phyloP scores from a whole-genome alignment of 2,797 vertebrate genomes.

The Hirundo rustica region DNA sequence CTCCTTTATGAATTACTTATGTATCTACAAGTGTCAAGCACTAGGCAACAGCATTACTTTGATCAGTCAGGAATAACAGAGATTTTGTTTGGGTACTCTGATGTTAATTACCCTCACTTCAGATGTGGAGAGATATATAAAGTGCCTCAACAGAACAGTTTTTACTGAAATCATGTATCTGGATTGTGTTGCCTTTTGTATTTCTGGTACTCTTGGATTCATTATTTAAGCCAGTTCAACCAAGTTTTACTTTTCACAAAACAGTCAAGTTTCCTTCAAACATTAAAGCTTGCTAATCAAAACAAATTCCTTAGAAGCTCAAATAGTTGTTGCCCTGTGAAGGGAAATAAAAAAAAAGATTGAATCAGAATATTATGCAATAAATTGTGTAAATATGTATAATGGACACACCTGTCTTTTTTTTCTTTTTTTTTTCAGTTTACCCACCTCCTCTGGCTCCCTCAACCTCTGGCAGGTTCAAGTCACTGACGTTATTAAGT shows the following conservation, averaged over 20 bases:
- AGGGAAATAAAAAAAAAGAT: background rate
- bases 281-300: background rate
- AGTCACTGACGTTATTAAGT: background rate
- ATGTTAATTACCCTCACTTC: background rate
- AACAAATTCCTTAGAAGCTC: background rate
- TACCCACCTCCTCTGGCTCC: background rate
- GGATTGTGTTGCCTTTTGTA: background rate
- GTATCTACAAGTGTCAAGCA: background rate
- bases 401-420: background rate
- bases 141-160: background rate
- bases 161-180: background rate
- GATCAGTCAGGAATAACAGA: background rate
- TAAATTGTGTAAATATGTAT: background rate
- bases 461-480: background rate
- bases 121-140: background rate
- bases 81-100: background rate
- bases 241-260: background rate
- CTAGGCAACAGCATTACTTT: background rate
- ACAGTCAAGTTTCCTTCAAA: background rate
- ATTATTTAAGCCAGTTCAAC: background rate
- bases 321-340: background rate
- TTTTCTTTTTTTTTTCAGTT: background rate
- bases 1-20: conserved; percentile 2
- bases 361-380: background rate
- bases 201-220: background rate